Percentiles rank a stretch among this genome's conserved stretches.
Evolutionary conservation across 2,888 invertebrate species (phyloP).

Genomic region (Anagyrus pseudococci): DNA sequence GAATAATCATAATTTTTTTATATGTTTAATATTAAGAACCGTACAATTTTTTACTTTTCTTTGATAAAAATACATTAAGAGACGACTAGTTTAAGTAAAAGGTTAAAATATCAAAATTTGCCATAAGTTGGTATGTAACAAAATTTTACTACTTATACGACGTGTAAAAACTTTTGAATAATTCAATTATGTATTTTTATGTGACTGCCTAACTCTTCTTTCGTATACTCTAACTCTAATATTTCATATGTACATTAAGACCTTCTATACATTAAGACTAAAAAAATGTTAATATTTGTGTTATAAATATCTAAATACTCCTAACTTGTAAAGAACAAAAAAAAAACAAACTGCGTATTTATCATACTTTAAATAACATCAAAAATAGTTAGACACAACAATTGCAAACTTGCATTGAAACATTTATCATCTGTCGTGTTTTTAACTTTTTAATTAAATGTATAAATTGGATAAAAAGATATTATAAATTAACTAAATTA

Average conservation of each 20-base stretch:
- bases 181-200: neutral
- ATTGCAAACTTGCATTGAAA: conserved; percentile 17
- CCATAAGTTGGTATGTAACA: too few species aligned
- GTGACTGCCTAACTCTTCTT: conserved; percentile 1
- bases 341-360: neutral
- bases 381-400: neutral
- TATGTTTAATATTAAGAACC: neutral
- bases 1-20: neutral
- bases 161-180: too few species aligned
- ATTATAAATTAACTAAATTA: too few species aligned
- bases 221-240: neutral
- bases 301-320: conserved; percentile 5
- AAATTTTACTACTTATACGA: too few species aligned
- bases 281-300: conserved; percentile 4
- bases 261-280: conserved; percentile 9
- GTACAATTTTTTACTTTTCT: neutral
- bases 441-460: too few species aligned
- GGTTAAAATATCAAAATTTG: too few species aligned
- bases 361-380: neutral
- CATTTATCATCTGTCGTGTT: neutral
- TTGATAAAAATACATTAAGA: neutral
- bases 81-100: neutral
- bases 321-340: neutral
- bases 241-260: conserved; percentile 16
- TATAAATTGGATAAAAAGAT: too few species aligned